These are phyloP conservation scores for Peromyscus nudipes DNA, from an alignment of 2,797 vertebrate genomes.

Conservation along the genomic window DNA sequence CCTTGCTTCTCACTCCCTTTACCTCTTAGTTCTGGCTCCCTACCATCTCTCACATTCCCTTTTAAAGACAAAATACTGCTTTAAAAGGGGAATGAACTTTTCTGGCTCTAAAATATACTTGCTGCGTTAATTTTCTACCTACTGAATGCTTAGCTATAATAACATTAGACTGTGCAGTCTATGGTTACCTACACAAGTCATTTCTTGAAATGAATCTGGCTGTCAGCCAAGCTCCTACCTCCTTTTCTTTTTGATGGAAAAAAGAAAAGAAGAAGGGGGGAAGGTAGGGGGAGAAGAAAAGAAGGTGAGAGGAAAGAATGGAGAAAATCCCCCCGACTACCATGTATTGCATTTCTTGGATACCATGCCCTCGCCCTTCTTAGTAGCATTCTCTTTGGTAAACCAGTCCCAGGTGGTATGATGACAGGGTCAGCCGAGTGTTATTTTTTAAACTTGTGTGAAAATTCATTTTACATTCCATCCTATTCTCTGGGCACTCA, in stretches of 20 bases:
- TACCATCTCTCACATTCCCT: neutral
- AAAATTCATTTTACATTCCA: slow-evolving; percentile 88
- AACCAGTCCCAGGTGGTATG: slow-evolving; percentile 86
- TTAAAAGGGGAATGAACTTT: neutral
- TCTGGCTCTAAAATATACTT: slow-evolving; percentile 66
- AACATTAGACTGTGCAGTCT: slow-evolving; percentile 65
- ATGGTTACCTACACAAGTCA: slow-evolving; percentile 78
- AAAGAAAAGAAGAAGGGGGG: neutral
- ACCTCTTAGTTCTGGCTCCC: slow-evolving; percentile 29
- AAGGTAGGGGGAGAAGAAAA: slow-evolving; percentile 3
- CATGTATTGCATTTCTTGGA: slow-evolving; percentile 77
- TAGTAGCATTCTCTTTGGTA: slow-evolving; percentile 82
- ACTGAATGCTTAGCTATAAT: slow-evolving; percentile 62
- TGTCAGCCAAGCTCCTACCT: slow-evolving; percentile 74
- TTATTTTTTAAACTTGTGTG: slow-evolving; percentile 89
- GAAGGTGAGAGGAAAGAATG: slow-evolving; percentile 62
- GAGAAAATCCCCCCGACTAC: slow-evolving; percentile 74
- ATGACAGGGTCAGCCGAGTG: slow-evolving; percentile 87
- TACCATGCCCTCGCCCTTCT: slow-evolving; percentile 75
- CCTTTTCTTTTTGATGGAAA: slow-evolving; percentile 79
- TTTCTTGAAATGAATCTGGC: slow-evolving; percentile 80
- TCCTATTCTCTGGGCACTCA: slow-evolving; percentile 86
- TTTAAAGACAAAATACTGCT: slow-evolving; percentile 56
- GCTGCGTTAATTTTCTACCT: slow-evolving; percentile 73
- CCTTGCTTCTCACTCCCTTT: neutral